phyloP scores from a whole-genome alignment of 2,113 vertebrate species.

The Barbus barbus region DNA sequence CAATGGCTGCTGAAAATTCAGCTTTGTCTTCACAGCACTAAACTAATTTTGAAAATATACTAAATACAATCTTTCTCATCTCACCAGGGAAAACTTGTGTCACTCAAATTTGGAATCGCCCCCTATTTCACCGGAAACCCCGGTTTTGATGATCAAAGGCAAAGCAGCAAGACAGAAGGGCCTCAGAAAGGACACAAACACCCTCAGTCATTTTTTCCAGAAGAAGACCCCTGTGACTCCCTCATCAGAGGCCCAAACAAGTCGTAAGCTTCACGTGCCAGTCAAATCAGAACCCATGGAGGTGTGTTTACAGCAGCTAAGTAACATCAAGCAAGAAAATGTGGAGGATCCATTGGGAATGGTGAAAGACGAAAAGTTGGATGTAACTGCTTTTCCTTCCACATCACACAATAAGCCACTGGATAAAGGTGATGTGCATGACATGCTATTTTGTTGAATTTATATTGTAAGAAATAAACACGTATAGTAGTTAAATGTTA shows the following conservation, averaged over 20 bases:
- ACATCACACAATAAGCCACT: slow-evolving; percentile 71
- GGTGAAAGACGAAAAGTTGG: slow-evolving; percentile 57
- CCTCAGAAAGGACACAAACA: slow-evolving; percentile 56
- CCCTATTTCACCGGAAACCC: slow-evolving; percentile 68
- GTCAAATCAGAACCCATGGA: slow-evolving; percentile 53
- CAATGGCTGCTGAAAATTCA: not conserved
- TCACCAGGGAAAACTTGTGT: slow-evolving; percentile 78
- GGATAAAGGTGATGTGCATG: slow-evolving; percentile 79
- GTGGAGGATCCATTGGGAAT: not conserved
- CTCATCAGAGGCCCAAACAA: slow-evolving; percentile 16
- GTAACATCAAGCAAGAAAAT: not conserved
- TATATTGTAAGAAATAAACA: not conserved
- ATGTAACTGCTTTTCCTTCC: slow-evolving; percentile 70
- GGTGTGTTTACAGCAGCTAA: not conserved
- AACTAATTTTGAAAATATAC: not conserved
- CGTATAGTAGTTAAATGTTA: not conserved
- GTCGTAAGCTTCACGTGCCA: not conserved
- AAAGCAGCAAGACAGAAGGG: slow-evolving; percentile 53
- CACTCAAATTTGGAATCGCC: slow-evolving; percentile 76
- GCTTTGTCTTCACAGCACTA: no score
- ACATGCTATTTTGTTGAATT: not conserved
- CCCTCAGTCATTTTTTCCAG: slow-evolving; percentile 73
- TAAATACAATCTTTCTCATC: slow-evolving; percentile 22
- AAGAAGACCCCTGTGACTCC: slow-evolving; percentile 58
- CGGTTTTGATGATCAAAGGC: slow-evolving; percentile 60